A percentile compares a stretch with the other conserved stretches of the same genome.
Conservation (phyloP, 2,797 vertebrate genomes). For the Sphenopsis melanotis region DNA sequence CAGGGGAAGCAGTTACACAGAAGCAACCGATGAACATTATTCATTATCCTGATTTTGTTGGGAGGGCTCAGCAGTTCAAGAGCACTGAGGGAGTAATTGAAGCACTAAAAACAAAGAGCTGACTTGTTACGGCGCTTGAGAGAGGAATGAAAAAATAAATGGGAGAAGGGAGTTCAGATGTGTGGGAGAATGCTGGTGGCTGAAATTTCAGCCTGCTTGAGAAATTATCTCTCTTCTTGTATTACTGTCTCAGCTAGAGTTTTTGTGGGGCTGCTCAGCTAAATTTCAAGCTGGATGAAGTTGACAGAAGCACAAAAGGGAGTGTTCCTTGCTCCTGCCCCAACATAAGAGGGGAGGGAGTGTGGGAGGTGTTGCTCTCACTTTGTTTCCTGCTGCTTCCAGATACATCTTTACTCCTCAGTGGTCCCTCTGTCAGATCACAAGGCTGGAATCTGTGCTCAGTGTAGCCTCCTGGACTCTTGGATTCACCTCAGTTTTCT, state of each 20-base stretch:
- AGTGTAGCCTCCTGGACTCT: neutral
- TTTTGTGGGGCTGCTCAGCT: neutral
- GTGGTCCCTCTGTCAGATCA: neutral
- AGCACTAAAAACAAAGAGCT: slow-evolving; percentile 31
- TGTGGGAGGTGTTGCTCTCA: neutral
- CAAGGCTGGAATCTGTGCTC: neutral
- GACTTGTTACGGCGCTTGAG: neutral
- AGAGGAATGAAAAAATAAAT: slow-evolving; percentile 15
- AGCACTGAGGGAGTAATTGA: slow-evolving; percentile 40
- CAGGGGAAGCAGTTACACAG: neutral
- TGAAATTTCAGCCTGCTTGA: slow-evolving; percentile 12
- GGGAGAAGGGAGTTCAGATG: slow-evolving; percentile 21
- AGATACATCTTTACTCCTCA: neutral
- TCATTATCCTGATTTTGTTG: slow-evolving; percentile 51
- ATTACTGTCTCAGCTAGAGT: neutral
- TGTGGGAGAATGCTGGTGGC: neutral
- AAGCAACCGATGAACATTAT: neutral
- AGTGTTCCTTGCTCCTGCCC: neutral
- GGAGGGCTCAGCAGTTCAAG: slow-evolving; percentile 33
- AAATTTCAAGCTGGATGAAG: neutral
- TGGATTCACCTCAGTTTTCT: neutral
- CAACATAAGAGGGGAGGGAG: neutral
- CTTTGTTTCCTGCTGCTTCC: neutral
- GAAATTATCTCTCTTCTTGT: neutral
- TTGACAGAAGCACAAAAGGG: neutral